Percentiles rank a stretch among this genome's conserved stretches.
These are phyloP conservation scores for Astropecten irregularis DNA, from an alignment of 53 echinoderm and acorn worm genomes.

Conservation along the genomic window DNA sequence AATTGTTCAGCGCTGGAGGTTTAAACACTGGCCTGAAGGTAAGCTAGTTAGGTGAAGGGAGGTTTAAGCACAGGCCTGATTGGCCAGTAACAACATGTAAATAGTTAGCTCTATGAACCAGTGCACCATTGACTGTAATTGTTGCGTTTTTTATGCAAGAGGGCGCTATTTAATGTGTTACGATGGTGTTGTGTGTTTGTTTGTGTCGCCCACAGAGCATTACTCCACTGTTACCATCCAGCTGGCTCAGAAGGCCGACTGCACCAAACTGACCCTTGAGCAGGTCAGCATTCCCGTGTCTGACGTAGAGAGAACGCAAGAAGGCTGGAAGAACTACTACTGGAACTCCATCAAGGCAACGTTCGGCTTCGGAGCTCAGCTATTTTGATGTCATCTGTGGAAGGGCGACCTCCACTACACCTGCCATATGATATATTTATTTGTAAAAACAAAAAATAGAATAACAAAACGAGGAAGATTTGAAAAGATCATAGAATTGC, in stretches of 20 bases:
- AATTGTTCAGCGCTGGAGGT: conserved; percentile 96
- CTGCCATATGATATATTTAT: conserved; percentile 12
- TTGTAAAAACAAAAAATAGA: conserved; percentile 24
- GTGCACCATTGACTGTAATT: no score
- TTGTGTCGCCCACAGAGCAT: conserved; percentile 79
- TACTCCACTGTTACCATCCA: conserved; percentile 83
- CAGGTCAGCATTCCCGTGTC: conserved; percentile 77
- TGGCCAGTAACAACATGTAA: no score
- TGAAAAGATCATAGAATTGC: no score
- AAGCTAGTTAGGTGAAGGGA: no score
- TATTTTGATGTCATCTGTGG: conserved; percentile 69
- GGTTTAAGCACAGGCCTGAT: no score
- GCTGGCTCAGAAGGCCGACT: conserved; percentile 75
- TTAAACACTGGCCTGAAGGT: conserved; percentile 91
- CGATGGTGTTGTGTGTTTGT: no score
- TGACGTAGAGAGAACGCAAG: conserved; percentile 83
- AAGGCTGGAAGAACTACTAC: conserved; percentile 82
- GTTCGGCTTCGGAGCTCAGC: conserved; percentile 79
- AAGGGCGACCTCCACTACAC: no score
- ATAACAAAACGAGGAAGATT: no score
- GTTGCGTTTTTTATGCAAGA: no score
- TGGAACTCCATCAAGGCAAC: conserved; percentile 80
- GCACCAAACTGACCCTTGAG: conserved; percentile 70
- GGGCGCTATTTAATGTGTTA: no score
- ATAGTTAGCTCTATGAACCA: no score